A percentile compares a stretch with the other conserved stretches of the same genome.
Conservation (phyloP, 1,140 invertebrate genomes). For the Coelopa frigida region DNA sequence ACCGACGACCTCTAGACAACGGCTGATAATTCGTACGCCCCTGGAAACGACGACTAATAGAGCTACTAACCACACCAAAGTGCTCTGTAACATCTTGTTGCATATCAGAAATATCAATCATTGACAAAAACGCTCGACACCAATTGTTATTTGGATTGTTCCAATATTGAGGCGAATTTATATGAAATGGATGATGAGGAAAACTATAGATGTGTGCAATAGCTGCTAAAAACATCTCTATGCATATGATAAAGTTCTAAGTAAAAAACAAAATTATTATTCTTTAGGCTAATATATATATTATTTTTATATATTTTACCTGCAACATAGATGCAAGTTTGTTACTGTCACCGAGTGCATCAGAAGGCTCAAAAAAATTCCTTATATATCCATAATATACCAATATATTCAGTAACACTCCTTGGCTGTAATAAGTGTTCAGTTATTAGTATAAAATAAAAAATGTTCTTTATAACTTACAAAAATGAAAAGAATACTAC, state of each 20-base stretch:
- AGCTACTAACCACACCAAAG: constrained; percentile 75
- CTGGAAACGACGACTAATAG: constrained; percentile 62
- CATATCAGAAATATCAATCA: constrained; percentile 94
- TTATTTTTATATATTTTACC: constrained; percentile 45
- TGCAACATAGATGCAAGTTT: constrained; percentile 68
- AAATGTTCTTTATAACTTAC: constrained; percentile 57
- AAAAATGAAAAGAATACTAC: constrained; percentile 98
- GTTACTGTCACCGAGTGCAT: constrained; percentile 47
- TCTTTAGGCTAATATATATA: background rate
- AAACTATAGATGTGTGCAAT: constrained; percentile 94
- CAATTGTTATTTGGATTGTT: constrained; percentile 45
- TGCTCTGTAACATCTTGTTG: constrained; percentile 87
- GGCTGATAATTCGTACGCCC: constrained; percentile 65
- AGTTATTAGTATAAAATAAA: constrained; percentile 42
- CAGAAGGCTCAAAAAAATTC: constrained; percentile 52
- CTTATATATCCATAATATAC: constrained; percentile 70
- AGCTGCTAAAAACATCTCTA: constrained; percentile 95
- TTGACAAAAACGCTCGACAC: constrained; percentile 61
- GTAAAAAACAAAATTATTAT: constrained; percentile 15
- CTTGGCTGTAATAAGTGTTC: constrained; percentile 88
- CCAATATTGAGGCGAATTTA: constrained; percentile 45
- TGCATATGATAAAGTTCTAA: constrained; percentile 91
- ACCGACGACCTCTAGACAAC: constrained; percentile 54
- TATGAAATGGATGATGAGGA: constrained; percentile 75
- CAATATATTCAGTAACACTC: constrained; percentile 78